Base-by-base conservation (phyloP, 2,888 invertebrate genomes). In the Stenodema calcarata region DNA sequence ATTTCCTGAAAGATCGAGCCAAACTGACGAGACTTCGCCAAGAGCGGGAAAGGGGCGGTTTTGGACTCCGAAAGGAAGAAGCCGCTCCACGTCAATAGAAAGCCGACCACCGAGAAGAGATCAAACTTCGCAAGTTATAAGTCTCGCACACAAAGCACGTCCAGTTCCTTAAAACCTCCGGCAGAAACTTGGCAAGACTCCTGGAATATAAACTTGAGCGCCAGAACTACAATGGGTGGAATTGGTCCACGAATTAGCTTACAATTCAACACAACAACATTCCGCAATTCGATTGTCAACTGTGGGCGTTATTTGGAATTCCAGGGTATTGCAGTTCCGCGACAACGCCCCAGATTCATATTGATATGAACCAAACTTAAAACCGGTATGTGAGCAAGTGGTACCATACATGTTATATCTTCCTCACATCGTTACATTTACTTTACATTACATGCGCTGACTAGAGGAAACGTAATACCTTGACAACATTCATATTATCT, bases 101-200 rank as follows among this genome's bases (percentile, higher is more conserved):
- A 14, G n/a, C 35, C 30, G 73, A 35, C 30, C 73, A n/a, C 35
- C 28, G 30, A 18, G 69, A 69, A 30, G 35, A 73, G 73, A 73
- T 73, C 73, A 73, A 41, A 73, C 35, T 41, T 73, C 14, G 41
- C 12, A 16, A 73, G 73, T 73, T 73, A 73, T 73, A 73, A 73
- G 73, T 73, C 73, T 73, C 18, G 73, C 35, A 73, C 73, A 73
- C 73, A 73, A 73, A 73, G 73, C 73, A 73, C 73, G 73, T 73
- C 73, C 73, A 35, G 1, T 35, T 28, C 28, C 69, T 69, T 18
- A 28, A 18, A 69, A 18, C 69, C 73, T 12, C 73, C 35, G 14
- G 73, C 35, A 41, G 12, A 73, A 73, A 73, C 73, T 73, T 73
- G 73, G 73, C 73, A 73, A 73, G 35, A 35, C 35, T 12, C 35